These are phyloP conservation scores for Procambarus virginalis DNA, from an alignment of 1,140 invertebrate species.

Conservation along the genomic window DNA sequence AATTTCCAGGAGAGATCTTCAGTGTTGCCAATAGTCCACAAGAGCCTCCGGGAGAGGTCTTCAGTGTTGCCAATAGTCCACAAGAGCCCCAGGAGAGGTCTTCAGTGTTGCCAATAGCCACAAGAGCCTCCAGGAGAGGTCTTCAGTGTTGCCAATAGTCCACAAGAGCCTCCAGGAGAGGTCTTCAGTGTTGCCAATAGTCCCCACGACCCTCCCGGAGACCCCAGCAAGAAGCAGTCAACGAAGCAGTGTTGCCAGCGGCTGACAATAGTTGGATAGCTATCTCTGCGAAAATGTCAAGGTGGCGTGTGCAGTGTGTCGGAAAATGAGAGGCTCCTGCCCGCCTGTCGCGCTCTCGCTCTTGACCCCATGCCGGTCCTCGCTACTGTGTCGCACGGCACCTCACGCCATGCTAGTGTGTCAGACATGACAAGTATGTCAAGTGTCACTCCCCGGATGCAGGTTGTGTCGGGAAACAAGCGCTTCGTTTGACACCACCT, in stretches of 20 bases:
- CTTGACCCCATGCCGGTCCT: not conserved
- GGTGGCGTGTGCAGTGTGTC: conserved; percentile 17
- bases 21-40: too few relatives aligned
- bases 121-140: too few relatives aligned
- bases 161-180: too few relatives aligned
- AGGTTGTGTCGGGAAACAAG: too few relatives aligned
- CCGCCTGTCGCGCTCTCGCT: not conserved
- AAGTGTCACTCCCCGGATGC: too few relatives aligned
- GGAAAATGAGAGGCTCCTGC: conserved; percentile 16
- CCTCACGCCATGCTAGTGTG: too few relatives aligned
- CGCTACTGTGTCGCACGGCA: not conserved
- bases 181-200: not conserved
- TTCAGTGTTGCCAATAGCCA: too few relatives aligned
- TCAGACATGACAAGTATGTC: too few relatives aligned
- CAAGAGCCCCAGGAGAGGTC: not conserved
- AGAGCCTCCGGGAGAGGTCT: too few relatives aligned
- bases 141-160: too few relatives aligned
- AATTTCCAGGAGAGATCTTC: too few relatives aligned
- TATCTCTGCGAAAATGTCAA: conserved; percentile 31
- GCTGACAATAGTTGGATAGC: conserved; percentile 31
- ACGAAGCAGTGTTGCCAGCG: not conserved
- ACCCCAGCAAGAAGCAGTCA: conserved; percentile 1
- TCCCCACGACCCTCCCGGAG: not conserved
- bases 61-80: not conserved
- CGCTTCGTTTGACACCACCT: too few relatives aligned